Base-by-base conservation (phyloP, 2,888 invertebrate genomes). In the Frankliniella intonsa region DNA sequence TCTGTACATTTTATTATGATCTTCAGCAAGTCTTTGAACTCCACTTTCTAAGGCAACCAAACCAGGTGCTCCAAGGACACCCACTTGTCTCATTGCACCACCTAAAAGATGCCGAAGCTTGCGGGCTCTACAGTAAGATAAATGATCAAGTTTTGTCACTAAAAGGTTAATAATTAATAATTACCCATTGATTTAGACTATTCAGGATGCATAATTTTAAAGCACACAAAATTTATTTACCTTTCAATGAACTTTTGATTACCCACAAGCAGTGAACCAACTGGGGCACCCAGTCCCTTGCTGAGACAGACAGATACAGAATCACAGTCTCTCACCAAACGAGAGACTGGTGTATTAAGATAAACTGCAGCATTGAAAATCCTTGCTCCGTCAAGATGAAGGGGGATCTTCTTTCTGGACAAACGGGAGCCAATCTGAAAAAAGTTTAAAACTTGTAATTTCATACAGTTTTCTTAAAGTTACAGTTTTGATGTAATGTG, bases 371-470 rank as follows among this genome's bases (percentile, higher is more conserved):
- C 97, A 89, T 98, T 98, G 90, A 97, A 93, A 83, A 99, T 87
- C 82, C 98, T 90, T 0, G 98, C 98, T 0, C 98, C 99, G 87
- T 99, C 99, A 93, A 97, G 92, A 88, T 99, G 99, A 49, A 97
- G 88, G 0, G 91, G 91, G 76, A 96, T 87, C 7, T 90, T 89
- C 86, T 92, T 76, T 76, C 12, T 76, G 9, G 69, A 76, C 25
- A 76, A 76, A 9, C 22, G 22, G 0, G 55, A 55, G 55, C 55
- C 55, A 55, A 55, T 55, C 55, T 55, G 38, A 38, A 38, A 38
- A 38, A 38, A 38, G 38, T 38, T 5, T 38, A 2, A 38, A 38
- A 38, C 12, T 10, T 55, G 14, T 14, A 14, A 14, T 5, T 11
- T 19, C 55, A 55, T 19, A 7, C 55, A 79, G 50, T 76, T 22